Evolutionary conservation across 2,797 vertebrate genomes (phyloP), one percentile per base, ranked within the genome.

Genomic region (Tokudaia muenninki): DNA sequence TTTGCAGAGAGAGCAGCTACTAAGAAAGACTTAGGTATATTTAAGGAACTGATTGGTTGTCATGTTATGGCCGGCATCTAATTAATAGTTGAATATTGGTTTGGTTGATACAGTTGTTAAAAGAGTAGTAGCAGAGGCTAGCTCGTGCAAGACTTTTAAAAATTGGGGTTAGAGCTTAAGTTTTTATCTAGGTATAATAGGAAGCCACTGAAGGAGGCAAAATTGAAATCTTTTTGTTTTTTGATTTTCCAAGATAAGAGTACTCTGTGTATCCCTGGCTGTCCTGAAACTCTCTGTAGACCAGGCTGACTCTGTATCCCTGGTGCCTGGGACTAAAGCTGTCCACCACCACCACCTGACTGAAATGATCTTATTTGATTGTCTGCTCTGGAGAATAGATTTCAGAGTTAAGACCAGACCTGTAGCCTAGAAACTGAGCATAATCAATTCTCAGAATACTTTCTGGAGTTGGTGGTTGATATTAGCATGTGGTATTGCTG

Each of bases 81-180:
- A 92, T 70, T 89, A 90, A 22, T 92, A 26, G 21, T n/a, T 41
- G 74, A 31, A 37, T 80, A 34, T n/a, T 37, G 4, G 13, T 59
- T 87, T 10, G 16, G 34, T 2, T 90, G 77, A 87, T 95, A 75
- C 1, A 86, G 10, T 90, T 84, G 34, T 78, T 17, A 87, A 77
- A 31, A 47, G 12, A 89, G 86, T 90, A 92, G 80, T 78, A 87
- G 37, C 67, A 79, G 31, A 83, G 22, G 29, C 50, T 91, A 82
- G 29, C 13, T 94, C 50, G 52, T 96, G 75, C 2, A 87, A 75
- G 75, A 91, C 83, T 97, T 94, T 22, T 37, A 77, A 84, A 92
- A 63, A 37, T 84, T 17, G 90, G 75, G 11, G 10, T 47, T 67
- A 91, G 41, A 67, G 9, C 75, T 96, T 97, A 74, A n/a, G 41